Base-by-base conservation (phyloP, 2,113 vertebrate species). In the Eubucco bourcierii region DNA sequence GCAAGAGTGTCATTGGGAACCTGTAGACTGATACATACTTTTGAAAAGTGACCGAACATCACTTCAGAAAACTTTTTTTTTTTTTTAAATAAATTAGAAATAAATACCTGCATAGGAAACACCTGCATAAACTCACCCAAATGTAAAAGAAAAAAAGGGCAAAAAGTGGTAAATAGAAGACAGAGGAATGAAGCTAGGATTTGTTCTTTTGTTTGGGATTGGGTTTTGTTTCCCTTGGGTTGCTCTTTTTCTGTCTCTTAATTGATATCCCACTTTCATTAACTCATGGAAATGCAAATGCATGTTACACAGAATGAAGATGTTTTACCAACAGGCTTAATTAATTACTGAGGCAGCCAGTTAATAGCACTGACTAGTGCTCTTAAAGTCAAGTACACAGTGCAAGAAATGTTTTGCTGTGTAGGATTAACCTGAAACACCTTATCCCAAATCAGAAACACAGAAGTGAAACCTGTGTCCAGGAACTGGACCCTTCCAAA, bases 241-340 rank as follows among this genome's bases (percentile, higher is more conserved):
- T 83, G 34, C n/a, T 85, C 24, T 64, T 81, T 39, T 76, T 63
- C 59, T 58, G 12, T 68, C 31, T 65, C 19, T 67, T 82, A 44
- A 77, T 55, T 78, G 46, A 34, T 15, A 80, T 27, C 31, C 47
- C 21, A 6, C 34, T 94, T 78, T 60, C 28, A 87, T 94, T 92
- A 90, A 47, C 56, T 82, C 20, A 15, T 47, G n/a, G 66, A 88
- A 93, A 80, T 94, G 82, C 82, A 73, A 77, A 52, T 83, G 44
- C 15, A 0, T 10, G 72, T 70, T 88, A 84, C 60, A 68, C 78
- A 31, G 71, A 77, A 67, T 81, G 76, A 88, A 90, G 50, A n/a
- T 91, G 47, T 90, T 94, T 95, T 87, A 70, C 44, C 21, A 29
- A 41, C 67, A 90, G 90, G 58, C 52, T 86, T 65, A 82, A 91